Conservation (phyloP, 1,140 invertebrate species). For the Dolichoris vasculosae region DNA sequence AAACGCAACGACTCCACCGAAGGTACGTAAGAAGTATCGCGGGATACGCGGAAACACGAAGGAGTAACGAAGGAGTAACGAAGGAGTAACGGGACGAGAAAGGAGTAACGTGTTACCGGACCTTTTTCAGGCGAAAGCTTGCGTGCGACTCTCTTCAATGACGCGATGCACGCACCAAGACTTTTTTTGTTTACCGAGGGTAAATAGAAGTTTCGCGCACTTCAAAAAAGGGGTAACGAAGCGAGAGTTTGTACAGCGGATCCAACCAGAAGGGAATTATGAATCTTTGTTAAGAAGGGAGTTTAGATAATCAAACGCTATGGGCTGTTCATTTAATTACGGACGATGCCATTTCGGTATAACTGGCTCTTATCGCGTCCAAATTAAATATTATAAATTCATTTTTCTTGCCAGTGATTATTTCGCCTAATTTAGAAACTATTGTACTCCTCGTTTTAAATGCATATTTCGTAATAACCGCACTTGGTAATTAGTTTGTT, state of each 20-base stretch:
- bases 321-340: background rate
- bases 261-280: background rate
- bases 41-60: slow-evolving; percentile 10
- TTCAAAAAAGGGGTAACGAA: background rate
- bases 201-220: background rate
- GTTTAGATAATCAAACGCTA: background rate
- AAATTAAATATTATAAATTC: no score
- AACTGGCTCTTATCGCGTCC: no score
- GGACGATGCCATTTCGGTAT: background rate
- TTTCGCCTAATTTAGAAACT: no score
- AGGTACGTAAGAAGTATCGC: slow-evolving; percentile 29
- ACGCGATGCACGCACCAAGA: background rate
- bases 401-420: no score
- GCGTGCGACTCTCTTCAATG: background rate
- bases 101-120: background rate
- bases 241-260: background rate
- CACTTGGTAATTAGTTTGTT: no score
- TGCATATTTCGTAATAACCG: no score
- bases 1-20: background rate
- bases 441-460: no score
- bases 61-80: slow-evolving; percentile 48
- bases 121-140: slow-evolving; percentile 4
- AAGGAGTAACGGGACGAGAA: slow-evolving; percentile 51
- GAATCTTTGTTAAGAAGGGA: background rate
- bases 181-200: background rate